Base-by-base conservation (phyloP, 2,113 vertebrate species). In the Pluvialis apricaria region DNA sequence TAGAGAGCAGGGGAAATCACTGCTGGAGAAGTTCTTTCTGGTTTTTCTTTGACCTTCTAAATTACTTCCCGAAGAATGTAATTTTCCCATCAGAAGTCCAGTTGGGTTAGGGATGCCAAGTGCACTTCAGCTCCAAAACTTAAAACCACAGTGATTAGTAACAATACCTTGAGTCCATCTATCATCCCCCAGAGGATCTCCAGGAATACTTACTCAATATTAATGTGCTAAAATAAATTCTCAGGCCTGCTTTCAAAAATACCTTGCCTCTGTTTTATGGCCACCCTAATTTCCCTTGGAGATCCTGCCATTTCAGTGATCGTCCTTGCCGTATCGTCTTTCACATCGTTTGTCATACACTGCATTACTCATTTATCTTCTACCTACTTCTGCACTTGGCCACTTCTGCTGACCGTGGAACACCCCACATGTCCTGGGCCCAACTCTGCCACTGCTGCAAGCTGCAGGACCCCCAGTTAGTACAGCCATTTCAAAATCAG, bases 1-100 rank as follows among this genome's bases (percentile, higher is more conserved):
- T 95, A 91, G 62, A 91, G 66, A 94, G 31, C 58, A 88, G 34
- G 62, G 70, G 92, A 97, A 96, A 96, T 88, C 2, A 0, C 75
- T 95, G 71, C 68, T 96, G 94, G 87, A 96, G 75, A 90, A 91
- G 75, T 88, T 95, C 86, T 89, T 94, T 95, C 78, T 95, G 93
- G 28, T 78, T 96, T 97, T 96, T 34, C 58, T 90, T 79, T 95
- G 94, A 94, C 94, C 71, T 96, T 93, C 87, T 94, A 84, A 94
- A 96, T 95, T 89, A 88, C 91, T 97, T 95, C 89, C 89, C 42
- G 4, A 78, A 96, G 93, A 96, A 97, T 91, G 95, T 82, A 94
- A 92, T 97, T 97, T 96, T 95, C 94, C 95, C 93, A 94, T 88
- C 90, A 93, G 75, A 96, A 96, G 64, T 96, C 89, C 93, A 97